phyloP scores from a whole-genome alignment of 2,113 vertebrate genomes.

The Hyaena hyaena region DNA sequence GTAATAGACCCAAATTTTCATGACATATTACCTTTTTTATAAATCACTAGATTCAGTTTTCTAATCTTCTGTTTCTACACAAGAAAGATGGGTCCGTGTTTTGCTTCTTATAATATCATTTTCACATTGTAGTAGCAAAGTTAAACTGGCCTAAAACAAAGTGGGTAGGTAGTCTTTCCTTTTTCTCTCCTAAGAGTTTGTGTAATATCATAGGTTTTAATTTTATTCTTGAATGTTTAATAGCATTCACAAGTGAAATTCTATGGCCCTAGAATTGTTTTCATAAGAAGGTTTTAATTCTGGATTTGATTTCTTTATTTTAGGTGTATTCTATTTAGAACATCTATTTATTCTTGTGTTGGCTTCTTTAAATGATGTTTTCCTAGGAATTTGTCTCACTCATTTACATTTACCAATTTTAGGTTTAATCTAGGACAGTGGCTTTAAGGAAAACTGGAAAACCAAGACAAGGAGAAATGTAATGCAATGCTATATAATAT shows the following conservation, averaged over 20 bases:
- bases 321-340: not conserved
- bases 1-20: not conserved
- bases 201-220: not conserved
- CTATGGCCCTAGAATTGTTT: not conserved
- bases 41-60: not conserved
- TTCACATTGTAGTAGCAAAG: constrained; percentile 2
- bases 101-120: not conserved
- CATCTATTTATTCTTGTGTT: not conserved
- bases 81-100: not conserved
- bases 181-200: not conserved
- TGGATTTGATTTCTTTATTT: not conserved
- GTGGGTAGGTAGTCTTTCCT: not conserved
- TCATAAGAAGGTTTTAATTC: not conserved
- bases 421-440: not conserved
- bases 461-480: not conserved
- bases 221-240: not conserved
- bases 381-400: not conserved
- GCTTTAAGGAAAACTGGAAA: not conserved
- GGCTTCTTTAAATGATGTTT: not conserved
- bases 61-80: not conserved
- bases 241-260: not conserved
- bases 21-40: not conserved
- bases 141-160: not conserved
- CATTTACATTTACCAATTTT: constrained; percentile 1
- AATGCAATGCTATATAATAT: not conserved